Evolutionary conservation across 2,888 invertebrate species (phyloP), one percentile per base, ranked within the genome.

Genomic region (Epiperipatus broadwayi): DNA sequence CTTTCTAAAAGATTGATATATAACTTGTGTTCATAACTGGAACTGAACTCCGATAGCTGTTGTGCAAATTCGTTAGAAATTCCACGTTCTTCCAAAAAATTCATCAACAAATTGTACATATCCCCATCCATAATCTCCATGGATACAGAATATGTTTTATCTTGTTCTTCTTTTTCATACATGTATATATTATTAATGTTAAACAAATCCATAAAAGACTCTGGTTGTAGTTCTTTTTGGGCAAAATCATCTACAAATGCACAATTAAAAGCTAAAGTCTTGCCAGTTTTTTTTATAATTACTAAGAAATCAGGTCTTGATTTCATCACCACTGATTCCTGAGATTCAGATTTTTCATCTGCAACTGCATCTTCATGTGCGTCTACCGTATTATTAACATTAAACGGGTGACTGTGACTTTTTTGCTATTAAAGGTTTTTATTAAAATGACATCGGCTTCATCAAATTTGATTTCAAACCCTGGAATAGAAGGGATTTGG

Each of bases 61-160:
- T 81, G 78, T 1, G 75, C 80, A 61, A 97, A 93, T 45, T 85
- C 81, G 53, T 85, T 85, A 53, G 78, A 77, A 43, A 97, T 67
- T 22, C 95, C 95, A 50, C 95, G 83, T 57, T 95, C 95, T 59
- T 93, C 93, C 41, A 97, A 66, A 48, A 87, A 69, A 55, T 91
- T 89, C 76, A 95, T 79, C 47, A 97, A 64, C 34, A 89, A 67
- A 58, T 93, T 91, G 55, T 93, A 93, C 38, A 93, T 64, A 54
- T 85, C 87, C 51, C 85, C 89, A 63, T 95, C 95, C 39, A 95
- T 71, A 43, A 91, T 81, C 55, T 87, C 87, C 33, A 91, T 91
- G 41, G 83, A 78, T 5, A 91, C 85, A 3, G 83, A 75, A 51
- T 85, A 84, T 8, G 77, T 72, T 52, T 78, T 78, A 45, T 87